phyloP scores from a whole-genome alignment of 2,888 invertebrate species.

The Diarsia dahlii region DNA sequence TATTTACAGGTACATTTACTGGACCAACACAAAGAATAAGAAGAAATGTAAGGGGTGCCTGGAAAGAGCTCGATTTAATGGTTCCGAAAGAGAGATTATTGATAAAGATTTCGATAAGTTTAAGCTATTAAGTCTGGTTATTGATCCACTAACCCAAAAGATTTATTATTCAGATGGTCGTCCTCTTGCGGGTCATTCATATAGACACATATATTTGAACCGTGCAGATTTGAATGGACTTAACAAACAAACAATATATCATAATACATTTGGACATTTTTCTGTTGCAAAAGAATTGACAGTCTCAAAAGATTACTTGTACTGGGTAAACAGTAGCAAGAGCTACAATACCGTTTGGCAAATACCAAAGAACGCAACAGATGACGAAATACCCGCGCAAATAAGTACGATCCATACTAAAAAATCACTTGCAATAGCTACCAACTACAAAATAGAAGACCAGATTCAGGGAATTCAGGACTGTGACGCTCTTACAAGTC shows the following conservation, averaged over 20 bases:
- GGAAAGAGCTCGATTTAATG: not conserved
- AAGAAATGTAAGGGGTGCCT: not conserved
- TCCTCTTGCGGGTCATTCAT: too few relatives aligned
- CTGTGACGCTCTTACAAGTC: not conserved
- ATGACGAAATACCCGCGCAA: rapidly evolving
- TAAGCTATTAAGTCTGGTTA: not conserved
- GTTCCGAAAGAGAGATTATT: not conserved
- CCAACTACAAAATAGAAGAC: not conserved
- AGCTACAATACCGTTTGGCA: not conserved
- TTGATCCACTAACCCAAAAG: not conserved
- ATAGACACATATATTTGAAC: too few relatives aligned
- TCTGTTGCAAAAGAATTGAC: not conserved
- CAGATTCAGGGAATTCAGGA: not conserved
- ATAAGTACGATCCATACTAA: not conserved
- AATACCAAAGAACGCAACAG: not conserved
- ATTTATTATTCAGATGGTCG: not conserved
- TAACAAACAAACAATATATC: not conserved
- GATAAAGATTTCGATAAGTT: not conserved
- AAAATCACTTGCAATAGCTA: not conserved
- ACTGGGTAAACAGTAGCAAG: not conserved
- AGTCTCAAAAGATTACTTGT: not conserved
- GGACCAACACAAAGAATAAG: not conserved
- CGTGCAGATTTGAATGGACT: not conserved
- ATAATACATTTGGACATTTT: too few relatives aligned
- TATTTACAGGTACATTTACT: not conserved